phyloP scores from a whole-genome alignment of 2,888 invertebrate species.

The Rosalia funebris region DNA sequence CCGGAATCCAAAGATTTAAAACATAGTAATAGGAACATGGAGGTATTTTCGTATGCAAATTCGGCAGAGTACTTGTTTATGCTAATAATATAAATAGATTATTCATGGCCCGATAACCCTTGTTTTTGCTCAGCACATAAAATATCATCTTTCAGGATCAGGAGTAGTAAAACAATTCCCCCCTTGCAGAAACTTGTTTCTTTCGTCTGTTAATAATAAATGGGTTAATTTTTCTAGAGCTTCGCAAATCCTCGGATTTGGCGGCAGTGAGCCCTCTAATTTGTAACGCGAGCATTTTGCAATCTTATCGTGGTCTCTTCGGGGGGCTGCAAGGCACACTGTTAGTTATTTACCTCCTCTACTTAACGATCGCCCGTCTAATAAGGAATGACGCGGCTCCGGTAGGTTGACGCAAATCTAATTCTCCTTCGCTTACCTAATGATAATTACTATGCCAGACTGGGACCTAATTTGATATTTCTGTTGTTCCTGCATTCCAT shows the following conservation, averaged over 20 bases:
- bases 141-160: conserved; percentile 53
- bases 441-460: conserved; percentile 45
- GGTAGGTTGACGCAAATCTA: conserved; percentile 50
- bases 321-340: conserved; percentile 45
- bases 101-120: conserved; percentile 53
- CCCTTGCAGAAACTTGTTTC: conserved; percentile 55
- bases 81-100: conserved; percentile 54
- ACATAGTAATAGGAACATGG: conserved; percentile 3
- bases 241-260: conserved; percentile 59
- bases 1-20: conserved; percentile 9
- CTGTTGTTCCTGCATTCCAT: conserved; percentile 35
- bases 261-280: conserved; percentile 58
- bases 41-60: conserved; percentile 53
- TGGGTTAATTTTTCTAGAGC: conserved; percentile 63
- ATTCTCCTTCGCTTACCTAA: conserved; percentile 49
- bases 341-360: conserved; percentile 52
- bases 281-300: conserved; percentile 60
- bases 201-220: conserved; percentile 63
- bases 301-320: conserved; percentile 54
- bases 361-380: conserved; percentile 42
- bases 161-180: conserved; percentile 59
- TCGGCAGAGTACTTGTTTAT: conserved; percentile 48
- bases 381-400: conserved; percentile 50
- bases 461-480: conserved; percentile 50
- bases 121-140: conserved; percentile 50